phyloP scores from a whole-genome alignment of 2,888 invertebrate genomes.

The Drosophila rellima region DNA sequence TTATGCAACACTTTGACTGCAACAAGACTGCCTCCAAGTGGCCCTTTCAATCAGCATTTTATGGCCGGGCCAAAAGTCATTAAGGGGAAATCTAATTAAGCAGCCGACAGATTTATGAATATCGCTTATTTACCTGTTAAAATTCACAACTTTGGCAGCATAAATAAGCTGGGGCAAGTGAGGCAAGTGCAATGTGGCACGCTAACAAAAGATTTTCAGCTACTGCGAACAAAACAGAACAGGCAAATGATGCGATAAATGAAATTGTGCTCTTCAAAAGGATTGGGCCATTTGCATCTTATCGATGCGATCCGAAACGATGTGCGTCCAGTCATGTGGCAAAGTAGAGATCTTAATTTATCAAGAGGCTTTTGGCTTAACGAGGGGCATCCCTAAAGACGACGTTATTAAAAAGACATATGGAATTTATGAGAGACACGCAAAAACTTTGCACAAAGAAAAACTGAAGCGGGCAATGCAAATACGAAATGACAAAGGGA shows the following conservation, averaged over 20 bases:
- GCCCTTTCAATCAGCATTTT: constrained; percentile 41
- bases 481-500: constrained; percentile 54
- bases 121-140: constrained; percentile 29
- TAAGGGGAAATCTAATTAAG: constrained; percentile 67
- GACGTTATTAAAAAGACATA: constrained; percentile 64
- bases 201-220: constrained; percentile 66
- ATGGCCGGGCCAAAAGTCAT: constrained; percentile 30
- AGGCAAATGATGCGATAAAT: constrained; percentile 77
- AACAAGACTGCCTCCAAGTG: constrained; percentile 3
- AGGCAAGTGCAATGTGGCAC: constrained; percentile 54
- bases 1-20: constrained; percentile 34
- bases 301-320: constrained; percentile 34
- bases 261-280: constrained; percentile 21
- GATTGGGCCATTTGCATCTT: constrained; percentile 19
- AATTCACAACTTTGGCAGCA: constrained; percentile 25
- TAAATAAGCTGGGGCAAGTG: constrained; percentile 50
- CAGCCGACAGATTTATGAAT: constrained; percentile 58
- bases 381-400: constrained; percentile 40
- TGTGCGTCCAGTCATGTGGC: constrained; percentile 44
- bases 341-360: constrained; percentile 62
- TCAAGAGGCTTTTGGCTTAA: constrained; percentile 14
- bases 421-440: constrained; percentile 65
- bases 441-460: constrained; percentile 3
- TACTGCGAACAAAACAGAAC: constrained; percentile 34
- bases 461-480: constrained; percentile 23